Conservation (phyloP, 1,140 invertebrate genomes). For the Ceratina calcarata region DNA sequence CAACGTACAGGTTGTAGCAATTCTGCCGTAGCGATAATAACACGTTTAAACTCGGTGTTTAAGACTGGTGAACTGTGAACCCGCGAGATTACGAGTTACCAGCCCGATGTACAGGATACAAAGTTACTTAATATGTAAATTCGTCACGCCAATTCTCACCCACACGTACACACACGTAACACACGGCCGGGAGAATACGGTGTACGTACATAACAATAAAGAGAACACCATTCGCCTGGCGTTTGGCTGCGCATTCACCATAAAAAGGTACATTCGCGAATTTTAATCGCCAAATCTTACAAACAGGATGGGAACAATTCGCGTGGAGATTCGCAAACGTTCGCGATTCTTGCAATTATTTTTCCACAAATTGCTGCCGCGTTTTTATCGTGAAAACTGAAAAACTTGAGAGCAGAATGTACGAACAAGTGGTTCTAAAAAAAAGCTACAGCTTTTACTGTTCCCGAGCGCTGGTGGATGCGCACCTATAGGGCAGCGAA, state of each 20-base stretch:
- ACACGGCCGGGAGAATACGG: not conserved
- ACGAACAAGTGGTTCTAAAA: too few relatives aligned
- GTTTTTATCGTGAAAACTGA: too few relatives aligned
- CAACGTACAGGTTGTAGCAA: slow-evolving; percentile 44
- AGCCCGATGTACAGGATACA: slow-evolving; percentile 59
- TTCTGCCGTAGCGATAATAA: slow-evolving; percentile 65
- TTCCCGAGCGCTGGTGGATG: too few relatives aligned
- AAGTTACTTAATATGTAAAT: slow-evolving; percentile 47
- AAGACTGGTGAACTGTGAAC: slow-evolving; percentile 55
- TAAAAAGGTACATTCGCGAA: too few relatives aligned
- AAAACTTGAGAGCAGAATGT: too few relatives aligned
- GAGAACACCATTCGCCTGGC: too few relatives aligned
- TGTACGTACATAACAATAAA: slow-evolving; percentile 13
- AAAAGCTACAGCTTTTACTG: too few relatives aligned
- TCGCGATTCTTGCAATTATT: too few relatives aligned
- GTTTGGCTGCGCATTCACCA: not conserved
- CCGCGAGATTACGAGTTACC: slow-evolving; percentile 49
- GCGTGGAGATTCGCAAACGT: too few relatives aligned
- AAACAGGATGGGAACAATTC: too few relatives aligned
- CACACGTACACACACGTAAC: slow-evolving; percentile 15
- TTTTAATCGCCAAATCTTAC: too few relatives aligned
- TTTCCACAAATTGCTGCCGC: too few relatives aligned
- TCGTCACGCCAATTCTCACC: slow-evolving; percentile 1
- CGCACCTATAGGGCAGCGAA: slow-evolving; percentile 22
- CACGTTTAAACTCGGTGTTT: slow-evolving; percentile 62